Conservation (phyloP, 2,888 invertebrate genomes). For the Timandra comae region DNA sequence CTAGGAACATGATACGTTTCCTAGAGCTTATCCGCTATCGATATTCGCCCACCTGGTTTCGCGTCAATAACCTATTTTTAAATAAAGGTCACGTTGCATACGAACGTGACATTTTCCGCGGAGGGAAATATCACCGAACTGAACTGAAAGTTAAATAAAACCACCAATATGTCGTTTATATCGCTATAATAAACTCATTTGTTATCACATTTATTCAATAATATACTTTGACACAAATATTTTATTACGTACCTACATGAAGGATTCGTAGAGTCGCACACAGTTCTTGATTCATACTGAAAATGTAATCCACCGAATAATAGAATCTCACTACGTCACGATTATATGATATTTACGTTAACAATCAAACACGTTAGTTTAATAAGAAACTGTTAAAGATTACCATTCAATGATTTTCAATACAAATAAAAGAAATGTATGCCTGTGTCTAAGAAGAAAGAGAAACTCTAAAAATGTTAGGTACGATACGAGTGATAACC, state of each 20-base stretch:
- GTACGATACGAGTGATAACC: constrained; percentile 46
- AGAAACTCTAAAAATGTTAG: constrained; percentile 43
- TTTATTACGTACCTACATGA: constrained; percentile 59
- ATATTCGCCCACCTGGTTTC: no score
- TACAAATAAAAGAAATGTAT: constrained; percentile 43
- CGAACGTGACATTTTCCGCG: no score
- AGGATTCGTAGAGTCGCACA: constrained; percentile 54
- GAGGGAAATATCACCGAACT: no score
- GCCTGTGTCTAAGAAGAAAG: constrained; percentile 52
- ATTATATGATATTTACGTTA: constrained; percentile 2
- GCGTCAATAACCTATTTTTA: no score
- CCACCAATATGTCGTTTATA: constrained; percentile 42
- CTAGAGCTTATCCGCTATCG: no score
- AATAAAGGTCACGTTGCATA: no score
- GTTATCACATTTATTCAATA: constrained; percentile 76
- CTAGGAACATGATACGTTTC: no score
- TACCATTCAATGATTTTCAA: constrained; percentile 21
- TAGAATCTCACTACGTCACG: background rate
- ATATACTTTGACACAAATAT: constrained; percentile 75
- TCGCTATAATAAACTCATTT: constrained; percentile 75
- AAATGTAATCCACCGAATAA: background rate
- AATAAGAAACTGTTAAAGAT: constrained; percentile 6
- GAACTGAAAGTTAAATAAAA: constrained; percentile 24
- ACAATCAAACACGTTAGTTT: background rate
- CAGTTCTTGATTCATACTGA: constrained; percentile 47